Evolutionary conservation across 2,113 vertebrate genomes (phyloP).

Genomic region (Periophthalmus modestus): DNA sequence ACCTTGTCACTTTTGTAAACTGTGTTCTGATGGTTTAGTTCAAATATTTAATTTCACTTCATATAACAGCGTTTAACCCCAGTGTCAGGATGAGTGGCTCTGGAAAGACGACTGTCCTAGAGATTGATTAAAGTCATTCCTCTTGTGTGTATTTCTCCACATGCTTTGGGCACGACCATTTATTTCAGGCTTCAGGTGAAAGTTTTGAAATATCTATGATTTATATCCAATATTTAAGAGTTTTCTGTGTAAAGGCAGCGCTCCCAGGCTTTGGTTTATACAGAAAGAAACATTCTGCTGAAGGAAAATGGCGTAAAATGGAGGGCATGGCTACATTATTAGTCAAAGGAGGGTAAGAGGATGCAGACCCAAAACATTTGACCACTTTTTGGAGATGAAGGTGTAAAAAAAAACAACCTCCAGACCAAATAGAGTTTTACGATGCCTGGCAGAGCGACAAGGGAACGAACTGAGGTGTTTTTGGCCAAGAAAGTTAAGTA

Average conservation of each 20-base stretch:
- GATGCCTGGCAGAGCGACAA: slow-evolving; percentile 46
- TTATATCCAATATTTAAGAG: slow-evolving; percentile 39
- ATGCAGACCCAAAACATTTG: slow-evolving; percentile 12
- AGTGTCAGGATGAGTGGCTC: slow-evolving; percentile 10
- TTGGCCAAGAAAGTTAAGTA: neutral
- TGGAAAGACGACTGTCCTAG: slow-evolving; percentile 24
- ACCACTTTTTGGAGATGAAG: slow-evolving; percentile 11
- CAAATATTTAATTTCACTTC: slow-evolving; percentile 2
- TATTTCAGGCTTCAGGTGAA: slow-evolving; percentile 31
- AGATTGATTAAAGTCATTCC: slow-evolving; percentile 28
- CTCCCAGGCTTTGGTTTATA: slow-evolving; percentile 32
- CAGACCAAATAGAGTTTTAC: slow-evolving; percentile 20
- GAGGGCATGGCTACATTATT: slow-evolving; percentile 27
- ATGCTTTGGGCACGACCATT: slow-evolving; percentile 34
- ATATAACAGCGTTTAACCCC: neutral
- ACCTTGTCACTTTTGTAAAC: neutral
- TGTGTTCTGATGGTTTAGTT: neutral
- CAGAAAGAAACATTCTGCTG: slow-evolving; percentile 28
- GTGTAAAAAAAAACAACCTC: neutral
- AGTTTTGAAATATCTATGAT: slow-evolving; percentile 54
- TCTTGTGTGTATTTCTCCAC: slow-evolving; percentile 26
- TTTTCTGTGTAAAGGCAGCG: slow-evolving; percentile 34
- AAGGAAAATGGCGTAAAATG: slow-evolving; percentile 51
- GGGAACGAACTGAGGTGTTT: slow-evolving; percentile 31
- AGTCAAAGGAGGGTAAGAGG: slow-evolving; percentile 31